Percentiles rank a stretch among this genome's conserved stretches.
phyloP scores from a whole-genome alignment of 2,113 vertebrate genomes.

The Sardina pilchardus region DNA sequence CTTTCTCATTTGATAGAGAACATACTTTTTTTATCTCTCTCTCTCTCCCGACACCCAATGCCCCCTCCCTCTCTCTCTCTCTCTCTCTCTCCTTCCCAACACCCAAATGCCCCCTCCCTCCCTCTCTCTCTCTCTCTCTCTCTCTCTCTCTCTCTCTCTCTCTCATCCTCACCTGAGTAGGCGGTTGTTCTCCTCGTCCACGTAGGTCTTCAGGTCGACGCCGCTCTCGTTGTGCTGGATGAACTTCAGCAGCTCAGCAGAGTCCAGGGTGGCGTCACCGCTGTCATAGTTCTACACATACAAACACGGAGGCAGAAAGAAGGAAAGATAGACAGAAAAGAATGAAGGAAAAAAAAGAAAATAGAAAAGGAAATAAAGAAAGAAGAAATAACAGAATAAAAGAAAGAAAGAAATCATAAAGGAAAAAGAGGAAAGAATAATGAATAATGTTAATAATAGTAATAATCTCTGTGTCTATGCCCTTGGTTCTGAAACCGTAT shows the following conservation, averaged over 20 bases:
- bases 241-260: slow-evolving; percentile 91
- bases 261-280: slow-evolving; percentile 90
- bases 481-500: not conserved
- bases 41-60: too few species aligned
- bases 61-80: not conserved
- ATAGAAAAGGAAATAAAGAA: not conserved
- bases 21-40: too few species aligned
- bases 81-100: too few species aligned
- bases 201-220: slow-evolving; percentile 86
- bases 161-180: slow-evolving; percentile 82
- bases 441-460: not conserved
- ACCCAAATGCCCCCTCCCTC: not conserved
- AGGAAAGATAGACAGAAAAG: not conserved
- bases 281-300: slow-evolving; percentile 83
- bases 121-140: not conserved
- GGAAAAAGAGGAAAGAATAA: not conserved
- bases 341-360: not conserved
- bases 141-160: not conserved
- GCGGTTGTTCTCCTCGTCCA: slow-evolving; percentile 92
- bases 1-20: too few species aligned
- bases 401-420: not conserved
- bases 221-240: slow-evolving; percentile 93
- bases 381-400: not conserved
- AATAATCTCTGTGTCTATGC: not conserved
- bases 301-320: not conserved